Base-by-base conservation (phyloP, 2,888 invertebrate species). In the Nymphalis c-album region DNA sequence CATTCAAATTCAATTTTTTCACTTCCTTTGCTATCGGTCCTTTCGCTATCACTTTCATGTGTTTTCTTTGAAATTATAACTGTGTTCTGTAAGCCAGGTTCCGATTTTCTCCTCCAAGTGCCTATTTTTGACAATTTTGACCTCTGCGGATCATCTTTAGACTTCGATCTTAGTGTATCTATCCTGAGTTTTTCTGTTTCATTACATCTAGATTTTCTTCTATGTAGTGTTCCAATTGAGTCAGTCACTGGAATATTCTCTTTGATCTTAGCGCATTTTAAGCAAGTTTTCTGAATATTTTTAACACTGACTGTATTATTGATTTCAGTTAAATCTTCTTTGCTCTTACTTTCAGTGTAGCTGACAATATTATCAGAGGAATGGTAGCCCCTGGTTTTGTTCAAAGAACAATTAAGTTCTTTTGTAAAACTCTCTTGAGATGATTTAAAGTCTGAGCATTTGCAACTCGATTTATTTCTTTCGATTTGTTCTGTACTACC, bases 91-190 rank as follows among this genome's bases (percentile, higher is more conserved):
- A 94, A 83, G n/a, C 94, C 94, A 1, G 95, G 96, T 82, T 95
- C 96, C 17, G 95, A 95, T 82, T 95, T 95, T 73, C 95, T 85
- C 77, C 95, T 88, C 95, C 95, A 95, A 66, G 93, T 94, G 10
- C 94, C 94, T 76, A 95, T 94, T 84, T 90, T 92, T 18, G 91
- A 89, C 51, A 92, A 74, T 69, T 87, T 92, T 1, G 88, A 87
- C 77, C 92, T 77, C 80, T 93, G 83, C 69, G 92, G 88, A 84
- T 94, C 84, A 79, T 92, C 92, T 78, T 88, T 92, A 5, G 92
- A 92, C 76, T 92, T 92, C 0, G 92, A 92, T 62, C 92, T 81
- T n/a, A 87, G 80, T 7, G 91, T 87, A 73, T 94, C 94, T 35
- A 78, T 75, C 77, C 82, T 89, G 26, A 79, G 75, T 72, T 85